Evolutionary conservation across 2,888 invertebrate genomes (phyloP).

Genomic region (Julus scandinavius): DNA sequence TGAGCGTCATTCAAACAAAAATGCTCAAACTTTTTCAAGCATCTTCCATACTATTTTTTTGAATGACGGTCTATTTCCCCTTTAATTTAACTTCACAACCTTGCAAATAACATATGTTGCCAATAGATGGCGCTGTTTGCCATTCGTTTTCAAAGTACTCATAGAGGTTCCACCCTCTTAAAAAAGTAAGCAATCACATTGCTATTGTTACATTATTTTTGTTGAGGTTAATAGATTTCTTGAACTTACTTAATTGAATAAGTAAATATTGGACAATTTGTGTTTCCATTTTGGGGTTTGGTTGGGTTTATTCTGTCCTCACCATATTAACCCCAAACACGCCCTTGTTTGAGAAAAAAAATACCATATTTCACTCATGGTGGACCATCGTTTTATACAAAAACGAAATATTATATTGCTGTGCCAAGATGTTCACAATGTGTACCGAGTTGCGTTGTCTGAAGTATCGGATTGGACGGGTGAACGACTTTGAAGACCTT

Average conservation of each 20-base stretch:
- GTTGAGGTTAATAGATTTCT: background rate
- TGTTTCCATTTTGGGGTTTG: background rate
- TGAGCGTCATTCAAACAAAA: background rate
- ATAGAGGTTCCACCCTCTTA: background rate
- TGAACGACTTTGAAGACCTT: background rate
- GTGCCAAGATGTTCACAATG: background rate
- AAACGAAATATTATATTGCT: background rate
- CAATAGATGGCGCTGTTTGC: background rate
- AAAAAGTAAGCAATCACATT: background rate
- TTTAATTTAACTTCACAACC: background rate
- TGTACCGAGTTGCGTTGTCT: background rate
- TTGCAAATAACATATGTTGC: background rate
- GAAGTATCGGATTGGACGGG: background rate
- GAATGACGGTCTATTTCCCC: background rate
- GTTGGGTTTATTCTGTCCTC: background rate
- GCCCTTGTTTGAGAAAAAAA: background rate
- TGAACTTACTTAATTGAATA: background rate
- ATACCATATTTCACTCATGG: slow-evolving; percentile 32
- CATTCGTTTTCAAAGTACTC: background rate
- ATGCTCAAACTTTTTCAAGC: background rate
- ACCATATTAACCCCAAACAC: background rate
- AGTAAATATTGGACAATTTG: background rate
- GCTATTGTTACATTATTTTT: background rate
- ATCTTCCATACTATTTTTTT: background rate
- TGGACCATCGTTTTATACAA: slow-evolving; percentile 18